These are phyloP conservation scores for Halichoeres trimaculatus DNA, from an alignment of 2,113 vertebrate genomes.

Conservation along the genomic window DNA sequence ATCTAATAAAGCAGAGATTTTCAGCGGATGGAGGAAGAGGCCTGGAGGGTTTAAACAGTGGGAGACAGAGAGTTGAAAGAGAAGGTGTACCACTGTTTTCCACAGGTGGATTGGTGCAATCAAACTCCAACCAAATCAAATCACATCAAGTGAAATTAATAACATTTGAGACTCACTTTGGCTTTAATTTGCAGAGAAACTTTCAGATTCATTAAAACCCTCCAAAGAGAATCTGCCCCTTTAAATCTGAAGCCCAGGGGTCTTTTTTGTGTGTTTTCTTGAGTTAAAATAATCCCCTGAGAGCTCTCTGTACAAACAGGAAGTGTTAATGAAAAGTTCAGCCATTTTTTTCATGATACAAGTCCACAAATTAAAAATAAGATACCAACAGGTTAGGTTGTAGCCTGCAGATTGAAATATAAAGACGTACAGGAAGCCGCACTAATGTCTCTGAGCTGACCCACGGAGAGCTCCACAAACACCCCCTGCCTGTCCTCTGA, in stretches of 20 bases:
- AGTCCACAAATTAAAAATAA: neutral
- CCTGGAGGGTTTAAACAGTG: neutral
- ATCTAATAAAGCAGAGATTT: neutral
- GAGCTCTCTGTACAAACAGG: neutral
- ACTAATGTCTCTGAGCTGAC: neutral
- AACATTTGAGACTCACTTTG: neutral
- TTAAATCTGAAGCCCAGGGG: neutral
- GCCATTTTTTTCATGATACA: neutral
- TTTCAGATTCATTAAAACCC: too few relatives aligned
- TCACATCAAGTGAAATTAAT: neutral
- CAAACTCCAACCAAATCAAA: too few relatives aligned
- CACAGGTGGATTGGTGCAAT: too few relatives aligned
- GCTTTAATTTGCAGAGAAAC: too few relatives aligned
- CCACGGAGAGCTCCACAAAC: neutral
- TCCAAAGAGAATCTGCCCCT: neutral
- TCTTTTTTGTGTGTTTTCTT: too few relatives aligned
- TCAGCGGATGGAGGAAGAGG: too few relatives aligned
- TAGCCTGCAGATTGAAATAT: too few relatives aligned
- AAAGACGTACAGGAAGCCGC: too few relatives aligned
- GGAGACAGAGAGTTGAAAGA: neutral
- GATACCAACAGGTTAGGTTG: neutral
- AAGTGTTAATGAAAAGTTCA: neutral
- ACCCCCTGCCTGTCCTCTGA: slow-evolving; percentile 17
- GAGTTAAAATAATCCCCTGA: neutral
- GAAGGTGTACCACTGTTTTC: too few relatives aligned